phyloP scores from a whole-genome alignment of 2,888 invertebrate genomes.

The Macrosoma leucophasiata region DNA sequence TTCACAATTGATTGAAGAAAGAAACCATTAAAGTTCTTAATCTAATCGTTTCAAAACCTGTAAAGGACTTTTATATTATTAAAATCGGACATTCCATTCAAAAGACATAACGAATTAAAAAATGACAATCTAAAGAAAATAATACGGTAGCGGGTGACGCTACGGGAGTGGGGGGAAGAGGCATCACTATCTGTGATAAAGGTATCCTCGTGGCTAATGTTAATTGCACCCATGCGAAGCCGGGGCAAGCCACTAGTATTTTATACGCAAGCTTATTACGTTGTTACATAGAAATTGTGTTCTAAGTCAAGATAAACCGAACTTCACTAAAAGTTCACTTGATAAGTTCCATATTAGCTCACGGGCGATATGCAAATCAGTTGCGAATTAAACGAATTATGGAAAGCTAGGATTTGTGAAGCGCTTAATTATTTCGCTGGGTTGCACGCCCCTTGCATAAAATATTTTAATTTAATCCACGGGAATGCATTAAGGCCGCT shows the following conservation, averaged over 20 bases:
- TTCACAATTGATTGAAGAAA: conserved; percentile 1
- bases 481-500: conserved; percentile 36
- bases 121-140: conserved; percentile 10
- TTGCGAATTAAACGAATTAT: conserved; percentile 40
- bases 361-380: conserved; percentile 33
- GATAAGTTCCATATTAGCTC: conserved; percentile 35
- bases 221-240: too few relatives aligned
- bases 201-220: neutral
- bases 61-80: neutral
- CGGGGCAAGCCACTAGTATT: too few relatives aligned
- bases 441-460: conserved; percentile 34
- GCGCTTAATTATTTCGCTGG: conserved; percentile 40
- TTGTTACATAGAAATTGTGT: conserved; percentile 4
- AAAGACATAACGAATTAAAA: conserved; percentile 1
- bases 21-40: too few relatives aligned
- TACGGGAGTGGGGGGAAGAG: too few relatives aligned
- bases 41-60: too few relatives aligned
- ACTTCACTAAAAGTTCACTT: conserved; percentile 20
- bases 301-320: conserved; percentile 23
- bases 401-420: conserved; percentile 43
- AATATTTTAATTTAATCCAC: conserved; percentile 48
- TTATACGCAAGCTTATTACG: conserved; percentile 5
- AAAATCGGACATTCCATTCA: too few relatives aligned
- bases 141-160: too few relatives aligned
- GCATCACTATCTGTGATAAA: neutral